phyloP scores from a whole-genome alignment of 2,797 vertebrate species.

The Acestrorhynchus altus region DNA sequence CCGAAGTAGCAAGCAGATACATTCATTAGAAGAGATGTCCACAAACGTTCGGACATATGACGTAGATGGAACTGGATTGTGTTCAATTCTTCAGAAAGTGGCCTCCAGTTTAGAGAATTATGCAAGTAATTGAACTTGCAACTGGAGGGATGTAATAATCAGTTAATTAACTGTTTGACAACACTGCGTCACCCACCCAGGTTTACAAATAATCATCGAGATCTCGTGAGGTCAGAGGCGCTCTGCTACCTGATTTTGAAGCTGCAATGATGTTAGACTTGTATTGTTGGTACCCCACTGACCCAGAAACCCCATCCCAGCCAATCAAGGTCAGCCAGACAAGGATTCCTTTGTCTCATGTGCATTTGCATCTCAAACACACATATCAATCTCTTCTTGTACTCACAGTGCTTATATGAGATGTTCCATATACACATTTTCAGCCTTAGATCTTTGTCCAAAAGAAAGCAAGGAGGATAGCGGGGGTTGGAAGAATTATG shows the following conservation, averaged over 20 bases:
- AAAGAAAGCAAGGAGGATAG: constrained; percentile 53
- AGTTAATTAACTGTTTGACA: background rate
- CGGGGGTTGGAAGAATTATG: constrained; percentile 51
- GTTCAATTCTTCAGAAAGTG: too few species aligned
- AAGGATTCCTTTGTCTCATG: constrained; percentile 53
- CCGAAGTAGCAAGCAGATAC: too few species aligned
- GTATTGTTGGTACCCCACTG: constrained; percentile 45
- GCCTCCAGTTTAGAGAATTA: background rate
- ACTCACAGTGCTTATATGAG: constrained; percentile 52
- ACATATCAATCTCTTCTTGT: constrained; percentile 52
- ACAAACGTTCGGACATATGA: too few species aligned
- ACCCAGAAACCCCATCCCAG: constrained; percentile 53
- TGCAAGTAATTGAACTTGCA: background rate
- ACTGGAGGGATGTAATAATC: background rate
- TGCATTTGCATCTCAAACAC: constrained; percentile 57
- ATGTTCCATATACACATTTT: constrained; percentile 56
- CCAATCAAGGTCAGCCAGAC: constrained; percentile 53
- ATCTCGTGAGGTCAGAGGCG: constrained; percentile 5
- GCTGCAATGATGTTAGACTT: background rate
- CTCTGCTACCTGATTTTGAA: background rate
- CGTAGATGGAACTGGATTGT: too few species aligned
- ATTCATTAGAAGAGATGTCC: too few species aligned
- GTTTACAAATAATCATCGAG: background rate
- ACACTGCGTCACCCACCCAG: background rate
- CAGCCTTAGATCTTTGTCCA: constrained; percentile 56